A percentile compares a stretch with the other conserved stretches of the same genome.
Evolutionary conservation across 2,113 vertebrate species (phyloP).

Genomic region (Nipponia nippon): DNA sequence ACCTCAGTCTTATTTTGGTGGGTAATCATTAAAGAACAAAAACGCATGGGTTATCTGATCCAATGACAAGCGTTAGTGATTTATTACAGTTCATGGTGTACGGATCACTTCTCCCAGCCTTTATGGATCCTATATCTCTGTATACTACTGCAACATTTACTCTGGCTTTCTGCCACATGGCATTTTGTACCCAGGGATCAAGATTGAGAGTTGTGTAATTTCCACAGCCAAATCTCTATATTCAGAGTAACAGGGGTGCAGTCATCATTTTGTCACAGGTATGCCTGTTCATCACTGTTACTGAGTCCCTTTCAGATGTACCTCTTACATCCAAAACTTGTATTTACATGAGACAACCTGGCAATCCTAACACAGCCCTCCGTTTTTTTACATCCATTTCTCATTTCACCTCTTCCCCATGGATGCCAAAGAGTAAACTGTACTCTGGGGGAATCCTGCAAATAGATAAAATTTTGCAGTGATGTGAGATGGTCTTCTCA

Average conservation of each 20-base stretch:
- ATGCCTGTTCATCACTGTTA: neutral
- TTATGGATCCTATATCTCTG: neutral
- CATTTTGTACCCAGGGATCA: constrained; percentile 16
- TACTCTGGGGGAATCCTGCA: neutral
- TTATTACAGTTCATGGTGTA: neutral
- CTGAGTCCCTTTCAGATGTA: neutral
- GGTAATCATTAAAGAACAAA: neutral
- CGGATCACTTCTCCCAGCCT: neutral
- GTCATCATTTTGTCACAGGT: neutral
- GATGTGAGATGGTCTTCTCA: neutral
- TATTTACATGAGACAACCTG: neutral
- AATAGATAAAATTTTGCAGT: neutral
- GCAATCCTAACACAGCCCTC: neutral
- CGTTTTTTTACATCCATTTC: neutral
- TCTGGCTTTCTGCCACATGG: constrained; percentile 40
- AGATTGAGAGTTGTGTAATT: neutral
- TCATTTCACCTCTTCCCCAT: neutral
- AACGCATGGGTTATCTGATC: neutral
- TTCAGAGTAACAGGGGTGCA: neutral
- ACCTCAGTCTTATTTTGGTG: neutral
- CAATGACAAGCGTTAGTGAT: neutral
- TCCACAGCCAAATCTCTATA: neutral
- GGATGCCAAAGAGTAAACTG: neutral
- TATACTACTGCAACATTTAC: neutral
- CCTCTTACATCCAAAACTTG: neutral